phyloP scores from a whole-genome alignment of 2,797 vertebrate genomes.

The Hafferia zeledoni region DNA sequence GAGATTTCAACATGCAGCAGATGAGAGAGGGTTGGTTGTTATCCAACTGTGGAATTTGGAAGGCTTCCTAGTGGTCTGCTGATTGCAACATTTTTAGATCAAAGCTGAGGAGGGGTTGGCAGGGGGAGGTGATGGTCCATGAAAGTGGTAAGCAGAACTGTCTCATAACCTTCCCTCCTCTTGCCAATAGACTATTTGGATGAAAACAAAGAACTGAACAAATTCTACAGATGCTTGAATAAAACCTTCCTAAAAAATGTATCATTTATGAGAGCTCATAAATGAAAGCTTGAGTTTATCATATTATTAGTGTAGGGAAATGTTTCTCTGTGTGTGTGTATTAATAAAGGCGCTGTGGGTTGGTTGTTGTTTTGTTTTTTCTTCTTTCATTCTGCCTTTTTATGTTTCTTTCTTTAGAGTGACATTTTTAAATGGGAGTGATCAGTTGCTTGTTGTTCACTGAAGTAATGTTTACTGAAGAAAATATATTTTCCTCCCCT shows the following conservation, averaged over 20 bases:
- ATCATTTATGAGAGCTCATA: slow-evolving; percentile 33
- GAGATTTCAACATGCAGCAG: neutral
- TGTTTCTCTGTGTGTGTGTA: neutral
- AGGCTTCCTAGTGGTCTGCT: slow-evolving; percentile 32
- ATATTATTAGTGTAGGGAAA: neutral
- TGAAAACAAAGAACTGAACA: slow-evolving; percentile 20
- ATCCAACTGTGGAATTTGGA: slow-evolving; percentile 40
- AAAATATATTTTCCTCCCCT: slow-evolving; percentile 24
- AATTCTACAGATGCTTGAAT: slow-evolving; percentile 49
- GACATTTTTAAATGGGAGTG: neutral
- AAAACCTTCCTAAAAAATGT: slow-evolving; percentile 44
- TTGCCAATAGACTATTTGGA: slow-evolving; percentile 35
- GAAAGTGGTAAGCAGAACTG: slow-evolving; percentile 29
- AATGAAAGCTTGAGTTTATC: slow-evolving; percentile 19
- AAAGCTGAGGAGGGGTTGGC: slow-evolving; percentile 48
- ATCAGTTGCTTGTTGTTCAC: slow-evolving; percentile 1
- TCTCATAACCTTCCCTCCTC: slow-evolving; percentile 17
- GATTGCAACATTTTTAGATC: slow-evolving; percentile 38
- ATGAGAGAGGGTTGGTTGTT: slow-evolving; percentile 19
- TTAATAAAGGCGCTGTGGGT: neutral
- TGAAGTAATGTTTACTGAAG: slow-evolving; percentile 12
- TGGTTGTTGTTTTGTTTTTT: neutral
- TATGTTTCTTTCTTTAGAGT: neutral
- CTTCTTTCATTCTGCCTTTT: neutral
- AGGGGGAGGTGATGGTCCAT: slow-evolving; percentile 44